phyloP scores from a whole-genome alignment of 64 coral and sea anemone genomes.

The Catalaphyllia jardinei region DNA sequence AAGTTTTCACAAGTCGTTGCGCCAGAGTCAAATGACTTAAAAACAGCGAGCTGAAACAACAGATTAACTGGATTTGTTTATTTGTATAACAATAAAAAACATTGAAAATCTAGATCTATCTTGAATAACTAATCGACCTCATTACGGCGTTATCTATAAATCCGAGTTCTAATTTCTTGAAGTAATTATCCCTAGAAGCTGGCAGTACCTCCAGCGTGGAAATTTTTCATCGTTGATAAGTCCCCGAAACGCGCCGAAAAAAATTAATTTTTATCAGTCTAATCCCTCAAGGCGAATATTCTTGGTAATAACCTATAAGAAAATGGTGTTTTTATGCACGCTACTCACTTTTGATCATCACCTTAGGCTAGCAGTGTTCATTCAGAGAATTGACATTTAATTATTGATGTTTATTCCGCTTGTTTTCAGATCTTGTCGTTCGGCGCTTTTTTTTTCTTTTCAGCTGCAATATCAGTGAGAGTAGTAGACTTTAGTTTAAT shows the following conservation, averaged over 20 bases:
- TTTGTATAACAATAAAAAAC: conserved; percentile 9
- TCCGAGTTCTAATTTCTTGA: neutral
- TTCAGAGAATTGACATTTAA: neutral
- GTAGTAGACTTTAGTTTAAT: neutral
- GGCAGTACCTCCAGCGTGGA: neutral
- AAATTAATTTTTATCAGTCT: neutral
- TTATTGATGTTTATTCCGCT: neutral
- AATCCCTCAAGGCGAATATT: neutral
- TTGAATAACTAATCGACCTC: neutral
- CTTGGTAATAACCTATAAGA: neutral
- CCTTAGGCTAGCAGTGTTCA: neutral
- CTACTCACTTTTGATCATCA: neutral
- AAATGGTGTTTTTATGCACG: neutral
- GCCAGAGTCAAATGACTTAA: neutral
- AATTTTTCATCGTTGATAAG: neutral
- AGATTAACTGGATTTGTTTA: neutral
- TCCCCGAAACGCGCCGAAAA: neutral
- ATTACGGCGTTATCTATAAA: conserved; percentile 21
- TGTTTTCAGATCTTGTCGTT: neutral
- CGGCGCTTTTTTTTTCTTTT: neutral
- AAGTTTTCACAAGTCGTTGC: neutral
- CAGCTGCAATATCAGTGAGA: neutral
- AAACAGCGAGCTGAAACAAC: neutral
- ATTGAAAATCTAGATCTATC: neutral
- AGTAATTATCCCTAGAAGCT: neutral